These are phyloP conservation scores for Caradrina clavipalpis DNA, from an alignment of 2,888 invertebrate species.

Conservation along the genomic window DNA sequence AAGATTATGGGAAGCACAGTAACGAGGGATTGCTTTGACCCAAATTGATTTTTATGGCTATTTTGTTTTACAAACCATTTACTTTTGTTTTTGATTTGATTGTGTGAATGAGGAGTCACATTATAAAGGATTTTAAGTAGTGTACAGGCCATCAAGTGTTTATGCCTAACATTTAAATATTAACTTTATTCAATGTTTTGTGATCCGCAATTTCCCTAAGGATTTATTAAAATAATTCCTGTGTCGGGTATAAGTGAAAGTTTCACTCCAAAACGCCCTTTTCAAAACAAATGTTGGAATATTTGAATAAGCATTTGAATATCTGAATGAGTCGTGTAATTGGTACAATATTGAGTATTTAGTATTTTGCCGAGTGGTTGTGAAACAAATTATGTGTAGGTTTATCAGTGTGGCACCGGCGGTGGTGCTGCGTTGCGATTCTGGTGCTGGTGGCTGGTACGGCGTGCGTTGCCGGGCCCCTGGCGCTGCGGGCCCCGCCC, in stretches of 20 bases:
- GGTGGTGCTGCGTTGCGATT: constrained; percentile 95
- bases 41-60: constrained; percentile 63
- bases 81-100: constrained; percentile 15
- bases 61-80: constrained; percentile 16
- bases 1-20: constrained; percentile 81
- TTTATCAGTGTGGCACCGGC: constrained; percentile 90
- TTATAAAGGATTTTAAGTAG: background rate
- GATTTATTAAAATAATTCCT: constrained; percentile 31
- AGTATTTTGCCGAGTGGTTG: constrained; percentile 11
- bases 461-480: constrained; percentile 95
- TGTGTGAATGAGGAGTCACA: background rate
- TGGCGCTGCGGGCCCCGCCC: constrained; percentile 94
- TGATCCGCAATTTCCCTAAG: constrained; percentile 19
- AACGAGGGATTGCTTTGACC: constrained; percentile 77
- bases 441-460: constrained; percentile 94
- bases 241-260: constrained; percentile 24
- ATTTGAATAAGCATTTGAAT: constrained; percentile 50
- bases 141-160: background rate
- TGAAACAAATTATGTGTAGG: constrained; percentile 68
- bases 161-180: background rate
- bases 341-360: constrained; percentile 23
- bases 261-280: constrained; percentile 35
- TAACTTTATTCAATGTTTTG: constrained; percentile 3
- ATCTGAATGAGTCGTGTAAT: constrained; percentile 32
- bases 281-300: constrained; percentile 35